phyloP scores from a whole-genome alignment of 2,113 vertebrate species.

The Grantiella picta region DNA sequence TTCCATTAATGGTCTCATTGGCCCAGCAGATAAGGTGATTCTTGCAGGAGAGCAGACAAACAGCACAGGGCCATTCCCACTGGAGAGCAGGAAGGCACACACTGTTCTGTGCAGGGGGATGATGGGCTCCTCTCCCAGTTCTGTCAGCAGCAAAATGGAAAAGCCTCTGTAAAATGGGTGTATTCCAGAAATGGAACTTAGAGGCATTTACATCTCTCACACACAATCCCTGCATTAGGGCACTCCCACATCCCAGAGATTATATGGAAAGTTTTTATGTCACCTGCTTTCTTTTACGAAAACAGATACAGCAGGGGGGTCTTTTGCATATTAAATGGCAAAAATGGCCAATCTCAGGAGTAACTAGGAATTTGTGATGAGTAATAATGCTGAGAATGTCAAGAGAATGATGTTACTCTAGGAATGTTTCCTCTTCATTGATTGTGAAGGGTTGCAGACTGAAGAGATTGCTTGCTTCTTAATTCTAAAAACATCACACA shows the following conservation, averaged over 20 bases:
- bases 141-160: constrained; percentile 1
- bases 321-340: not conserved
- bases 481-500: not conserved
- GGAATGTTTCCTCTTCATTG: not conserved
- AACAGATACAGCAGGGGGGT: not conserved
- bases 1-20: constrained; percentile 75
- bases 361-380: not conserved
- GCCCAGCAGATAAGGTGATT: constrained; percentile 65
- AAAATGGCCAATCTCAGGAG: not conserved
- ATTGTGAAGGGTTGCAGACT: not conserved
- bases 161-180: not conserved
- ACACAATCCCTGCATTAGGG: not conserved
- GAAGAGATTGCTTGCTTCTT: not conserved
- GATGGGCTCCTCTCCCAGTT: not conserved
- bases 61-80: not conserved
- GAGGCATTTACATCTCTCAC: not conserved
- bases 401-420: not conserved
- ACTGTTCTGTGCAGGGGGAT: not conserved
- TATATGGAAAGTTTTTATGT: not conserved
- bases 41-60: constrained; percentile 25
- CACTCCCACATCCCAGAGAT: not conserved
- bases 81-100: not conserved
- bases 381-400: not conserved
- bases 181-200: not conserved
- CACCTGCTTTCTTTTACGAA: not conserved